These are phyloP conservation scores for Aphelenchoides bicaudatus DNA, from an alignment of 2,888 invertebrate genomes.

Conservation along the genomic window DNA sequence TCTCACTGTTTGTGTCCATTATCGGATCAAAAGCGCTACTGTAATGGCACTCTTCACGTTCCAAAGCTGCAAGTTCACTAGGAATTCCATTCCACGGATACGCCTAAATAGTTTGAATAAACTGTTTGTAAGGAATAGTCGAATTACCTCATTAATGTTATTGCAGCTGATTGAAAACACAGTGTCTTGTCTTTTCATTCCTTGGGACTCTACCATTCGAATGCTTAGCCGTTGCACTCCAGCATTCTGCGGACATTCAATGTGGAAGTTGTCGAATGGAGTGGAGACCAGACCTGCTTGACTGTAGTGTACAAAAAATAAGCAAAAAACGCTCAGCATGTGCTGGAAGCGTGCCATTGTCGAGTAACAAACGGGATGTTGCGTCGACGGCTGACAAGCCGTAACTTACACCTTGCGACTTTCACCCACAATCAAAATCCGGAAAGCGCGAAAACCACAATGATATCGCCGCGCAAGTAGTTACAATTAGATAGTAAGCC, in stretches of 20 bases:
- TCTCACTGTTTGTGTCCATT: constrained; percentile 36
- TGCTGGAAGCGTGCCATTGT: too few species aligned
- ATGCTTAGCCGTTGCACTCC: constrained; percentile 32
- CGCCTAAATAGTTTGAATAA: constrained; percentile 23
- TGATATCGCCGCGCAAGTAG: too few species aligned
- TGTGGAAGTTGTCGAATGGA: constrained; percentile 59
- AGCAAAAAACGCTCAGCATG: too few species aligned
- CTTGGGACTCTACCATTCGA: constrained; percentile 59
- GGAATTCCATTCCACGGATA: constrained; percentile 58
- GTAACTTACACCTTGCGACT: too few species aligned
- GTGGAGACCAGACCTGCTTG: constrained; percentile 41
- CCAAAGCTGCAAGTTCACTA: constrained; percentile 48
- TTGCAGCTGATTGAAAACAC: constrained; percentile 57
- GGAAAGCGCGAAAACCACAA: constrained; percentile 1
- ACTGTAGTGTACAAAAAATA: neutral
- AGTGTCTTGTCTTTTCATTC: constrained; percentile 54
- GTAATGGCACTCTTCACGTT: constrained; percentile 58
- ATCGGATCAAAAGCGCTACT: constrained; percentile 55
- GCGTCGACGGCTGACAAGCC: too few species aligned
- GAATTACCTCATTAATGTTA: constrained; percentile 45
- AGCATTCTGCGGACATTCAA: constrained; percentile 57
- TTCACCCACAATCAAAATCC: too few species aligned
- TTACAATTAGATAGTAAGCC: too few species aligned
- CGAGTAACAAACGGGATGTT: too few species aligned
- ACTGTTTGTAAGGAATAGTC: constrained; percentile 13